Evolutionary conservation across 2,888 invertebrate species (phyloP), one percentile per base, ranked within the genome.

Genomic region (Mythimna albipuncta): DNA sequence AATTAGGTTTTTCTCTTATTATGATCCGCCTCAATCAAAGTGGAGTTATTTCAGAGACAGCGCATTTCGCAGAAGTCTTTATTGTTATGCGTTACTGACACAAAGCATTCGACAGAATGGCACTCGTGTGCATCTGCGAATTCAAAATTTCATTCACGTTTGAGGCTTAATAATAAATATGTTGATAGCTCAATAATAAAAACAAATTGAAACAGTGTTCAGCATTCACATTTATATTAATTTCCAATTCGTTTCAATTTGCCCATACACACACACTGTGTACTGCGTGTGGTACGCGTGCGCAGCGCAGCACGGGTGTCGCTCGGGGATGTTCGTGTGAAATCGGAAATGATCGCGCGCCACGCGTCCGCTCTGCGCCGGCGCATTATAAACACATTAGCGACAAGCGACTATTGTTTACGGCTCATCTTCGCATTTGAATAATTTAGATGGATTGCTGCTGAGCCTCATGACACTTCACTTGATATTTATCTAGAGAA

Each of bases 341-440:
- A 86, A 86, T 86, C 81, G 83, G 75, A 83, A 89, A 87, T 87
- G 79, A 85, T 82, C 75, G 73, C 82, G 38, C 35, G 84, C 87
- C 85, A 78, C 86, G 82, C 85, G 87, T 82, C 58, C 66, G 32
- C 66, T 38, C 68, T 67, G 70, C 71, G 70, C 79, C 57, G 73
- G 64, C 52, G 64, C 85, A 89, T 89, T 89, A 92, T 89, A 91
- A 91, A 85, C 80, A 77, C 89, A 91, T 92, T 89, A 91, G 86
- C 70, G 75, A 75, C 72, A 72, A 72, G 76, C 68, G 81, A 73
- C 87, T 79, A 90, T 90, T 90, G 90, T 90, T 90, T 89, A 90
- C 88, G 91, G 88, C 80, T 85, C 87, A 92, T 91, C 89, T 89
- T 86, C 86, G 85, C 86, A 91, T 92, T 91, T 90, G 85, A 91